Base-by-base conservation (phyloP, 2,888 invertebrate genomes). In the Ormyrus nitidulus region DNA sequence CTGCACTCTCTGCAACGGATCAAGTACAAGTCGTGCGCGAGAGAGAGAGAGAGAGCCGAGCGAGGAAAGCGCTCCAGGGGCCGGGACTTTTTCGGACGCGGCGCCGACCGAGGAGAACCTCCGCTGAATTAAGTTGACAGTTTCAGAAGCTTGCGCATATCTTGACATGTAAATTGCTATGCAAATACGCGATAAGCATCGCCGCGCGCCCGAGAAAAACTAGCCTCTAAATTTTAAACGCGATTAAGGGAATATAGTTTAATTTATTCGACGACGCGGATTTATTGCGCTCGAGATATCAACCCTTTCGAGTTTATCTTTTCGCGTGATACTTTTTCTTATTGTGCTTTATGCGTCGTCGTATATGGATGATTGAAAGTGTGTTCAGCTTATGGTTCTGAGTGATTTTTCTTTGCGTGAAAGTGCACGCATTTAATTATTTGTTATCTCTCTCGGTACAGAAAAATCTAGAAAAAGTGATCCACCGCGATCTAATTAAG, bases 91-190 rank as follows among this genome's bases (percentile, higher is more conserved):
- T 54, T 34, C 59, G 58, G 71, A 77, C 72, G 64, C 46, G 1
- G 48, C 62, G 59, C 68, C 61, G 9, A 49, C 6, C 44, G 11
- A 68, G 62, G 11, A 68, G 62, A 11, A 11, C 13, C 44, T 2
- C 46, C 61, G 54, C 11, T 69, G 62, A 79, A 74, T 70, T 64
- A 70, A 74, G 72, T 79, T 79, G 79, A 79, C 74, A 74, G 79
- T 74, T 79, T 72, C 74, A 64, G 79, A 74, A 74, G 79, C 74
- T 70, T 9, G 72, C 44, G 69, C 64, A 58, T 58, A 74, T 58
- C 74, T 70, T 74, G 74, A 64, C 74, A 74, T 74, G 64, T 70
- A 74, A 79, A 79, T 74, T 72, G 74, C 70, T 64, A 79, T 74
- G 74, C 62, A 74, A 79, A 79, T 79, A 48, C 13, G 58, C 70